Base-by-base conservation (phyloP, 2,888 invertebrate species). In the Folsomia candida region DNA sequence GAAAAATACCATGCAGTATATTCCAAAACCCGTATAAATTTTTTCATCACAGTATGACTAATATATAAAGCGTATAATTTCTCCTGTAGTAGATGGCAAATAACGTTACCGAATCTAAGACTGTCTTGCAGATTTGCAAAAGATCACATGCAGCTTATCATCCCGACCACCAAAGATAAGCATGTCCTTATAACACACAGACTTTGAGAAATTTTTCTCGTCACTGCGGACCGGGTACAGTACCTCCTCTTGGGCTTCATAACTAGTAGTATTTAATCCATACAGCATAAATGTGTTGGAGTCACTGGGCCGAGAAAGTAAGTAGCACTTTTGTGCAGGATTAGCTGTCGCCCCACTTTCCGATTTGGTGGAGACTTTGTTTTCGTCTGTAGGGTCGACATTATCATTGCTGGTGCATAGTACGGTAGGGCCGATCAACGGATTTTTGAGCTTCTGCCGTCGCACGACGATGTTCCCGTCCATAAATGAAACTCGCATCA, bases 101-200 rank as follows among this genome's bases (percentile, higher is more conserved):
- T n/a, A n/a, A n/a, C n/a, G n/a, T n/a, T n/a, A n/a, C n/a, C n/a
- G n/a, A n/a, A n/a, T n/a, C n/a, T n/a, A n/a, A n/a, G n/a, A n/a
- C n/a, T n/a, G n/a, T n/a, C n/a, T n/a, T n/a, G n/a, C n/a, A n/a
- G n/a, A n/a, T n/a, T n/a, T n/a, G n/a, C 37, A 37, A 37, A 37
- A 37, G 6, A 37, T 37, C 14, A 37, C 20, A 25, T 59, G 59
- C n/a, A 62, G n/a, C 3, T 62, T 62, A n/a, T 62, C 28, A 62
- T 62, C 62, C n/a, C 62, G 2, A n/a, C 28, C 62, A 11, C 62
- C 62, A 28, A 62, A 62, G 2, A 62, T 62, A 6, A 62, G 2
- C 2, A 62, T n/a, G 14, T 62, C 29, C 3, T 62, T 62, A 29
- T 28, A 62, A 6, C 2, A 20, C 18, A 18, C 4, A 14, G 59